Conservation (phyloP, 2,888 invertebrate species). For the Odiellus spinosus region DNA sequence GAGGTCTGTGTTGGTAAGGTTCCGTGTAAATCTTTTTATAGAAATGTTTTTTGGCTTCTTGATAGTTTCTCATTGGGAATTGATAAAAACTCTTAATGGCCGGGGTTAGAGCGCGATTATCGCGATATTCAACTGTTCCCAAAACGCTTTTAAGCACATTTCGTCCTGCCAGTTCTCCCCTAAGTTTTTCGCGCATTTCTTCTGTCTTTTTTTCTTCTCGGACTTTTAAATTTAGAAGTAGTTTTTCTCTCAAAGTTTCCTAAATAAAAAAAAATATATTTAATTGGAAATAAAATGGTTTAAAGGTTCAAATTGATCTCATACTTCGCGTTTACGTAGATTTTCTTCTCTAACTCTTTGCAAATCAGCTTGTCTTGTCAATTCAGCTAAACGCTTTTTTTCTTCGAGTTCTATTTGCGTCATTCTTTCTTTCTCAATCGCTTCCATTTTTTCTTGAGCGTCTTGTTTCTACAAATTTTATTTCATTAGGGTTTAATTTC, state of each 20-base stretch:
- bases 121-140: background rate
- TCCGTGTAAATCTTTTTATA: too few relatives aligned
- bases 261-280: too few relatives aligned
- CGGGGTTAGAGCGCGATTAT: too few relatives aligned
- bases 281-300: too few relatives aligned
- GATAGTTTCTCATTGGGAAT: too few relatives aligned
- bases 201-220: constrained; percentile 9
- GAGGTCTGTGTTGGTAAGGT: too few relatives aligned
- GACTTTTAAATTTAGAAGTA: constrained; percentile 9
- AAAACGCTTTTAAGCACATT: constrained; percentile 13
- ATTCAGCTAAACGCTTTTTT: constrained; percentile 5
- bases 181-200: constrained; percentile 10
- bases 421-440: constrained; percentile 1
- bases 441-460: background rate
- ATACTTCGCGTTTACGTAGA: constrained; percentile 9
- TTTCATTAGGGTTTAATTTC: too few relatives aligned
- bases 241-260: constrained; percentile 9
- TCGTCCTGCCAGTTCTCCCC: constrained; percentile 12
- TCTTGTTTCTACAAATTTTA: background rate
- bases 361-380: constrained; percentile 1
- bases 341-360: constrained; percentile 1
- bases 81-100: too few relatives aligned
- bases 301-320: too few relatives aligned
- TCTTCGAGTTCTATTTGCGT: constrained; percentile 2
- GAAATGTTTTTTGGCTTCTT: too few relatives aligned